phyloP scores from a whole-genome alignment of 2,888 invertebrate genomes.

The Protodeltote pygarga region DNA sequence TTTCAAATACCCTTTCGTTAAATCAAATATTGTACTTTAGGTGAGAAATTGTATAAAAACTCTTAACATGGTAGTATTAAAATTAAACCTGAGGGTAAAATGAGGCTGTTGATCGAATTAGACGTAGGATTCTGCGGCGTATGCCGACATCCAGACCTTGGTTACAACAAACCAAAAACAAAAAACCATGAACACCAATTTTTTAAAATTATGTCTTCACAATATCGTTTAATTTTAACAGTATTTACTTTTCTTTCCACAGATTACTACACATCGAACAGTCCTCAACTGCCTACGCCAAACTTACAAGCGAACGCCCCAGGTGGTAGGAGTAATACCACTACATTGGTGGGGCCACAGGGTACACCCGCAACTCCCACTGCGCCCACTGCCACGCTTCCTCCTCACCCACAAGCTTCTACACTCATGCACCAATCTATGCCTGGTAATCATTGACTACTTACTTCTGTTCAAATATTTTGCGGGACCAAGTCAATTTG shows the following conservation, averaged over 20 bases:
- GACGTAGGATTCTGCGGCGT: too few species aligned
- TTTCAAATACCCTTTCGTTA: too few species aligned
- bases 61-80: too few species aligned
- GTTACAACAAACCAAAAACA: too few species aligned
- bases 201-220: background rate
- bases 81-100: too few species aligned
- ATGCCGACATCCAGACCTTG: too few species aligned
- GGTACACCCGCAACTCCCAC: slow-evolving; percentile 65
- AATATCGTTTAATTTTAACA: background rate
- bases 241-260: slow-evolving; percentile 28
- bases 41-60: too few species aligned
- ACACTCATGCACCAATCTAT: slow-evolving; percentile 74
- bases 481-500: background rate
- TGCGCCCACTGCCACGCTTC: slow-evolving; percentile 67
- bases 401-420: slow-evolving; percentile 70
- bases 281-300: slow-evolving; percentile 76
- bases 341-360: slow-evolving; percentile 68
- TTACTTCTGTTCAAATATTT: slow-evolving; percentile 31
- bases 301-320: slow-evolving; percentile 68
- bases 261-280: slow-evolving; percentile 75
- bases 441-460: slow-evolving; percentile 62
- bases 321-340: slow-evolving; percentile 63
- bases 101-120: too few species aligned
- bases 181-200: too few species aligned
- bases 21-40: too few species aligned